Conservation (phyloP, 64 coral and sea anemone species). For the Montipora efflorescens region DNA sequence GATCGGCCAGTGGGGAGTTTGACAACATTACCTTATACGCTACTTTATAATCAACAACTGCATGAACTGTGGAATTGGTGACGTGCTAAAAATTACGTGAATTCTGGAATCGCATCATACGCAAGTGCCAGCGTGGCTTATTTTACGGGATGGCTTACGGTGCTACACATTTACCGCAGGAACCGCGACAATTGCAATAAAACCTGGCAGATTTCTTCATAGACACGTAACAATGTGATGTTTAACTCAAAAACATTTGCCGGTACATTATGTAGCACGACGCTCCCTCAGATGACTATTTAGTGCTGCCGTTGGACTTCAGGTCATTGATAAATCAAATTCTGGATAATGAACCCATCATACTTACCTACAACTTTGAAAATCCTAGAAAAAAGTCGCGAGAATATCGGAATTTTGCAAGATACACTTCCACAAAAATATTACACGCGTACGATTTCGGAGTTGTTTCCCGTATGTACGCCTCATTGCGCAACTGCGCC, state of each 20-base stretch:
- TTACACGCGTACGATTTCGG: slow-evolving; percentile 71
- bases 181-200: not conserved
- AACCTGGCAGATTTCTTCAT: not conserved
- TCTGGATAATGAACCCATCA: not conserved
- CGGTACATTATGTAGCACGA: not conserved
- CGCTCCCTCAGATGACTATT: too few species aligned
- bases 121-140: not conserved
- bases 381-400: slow-evolving; percentile 34
- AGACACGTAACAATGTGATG: slow-evolving; percentile 4
- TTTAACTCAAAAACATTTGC: slow-evolving; percentile 16
- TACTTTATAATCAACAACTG: too few species aligned
- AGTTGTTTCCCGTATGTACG: slow-evolving; percentile 58
- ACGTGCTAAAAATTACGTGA: slow-evolving; percentile 53
- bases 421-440: slow-evolving; percentile 31
- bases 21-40: not conserved
- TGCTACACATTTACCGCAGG: not conserved
- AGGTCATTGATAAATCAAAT: not conserved
- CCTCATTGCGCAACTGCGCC: slow-evolving; percentile 78
- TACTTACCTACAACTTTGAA: slow-evolving; percentile 74
- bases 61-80: slow-evolving; percentile 28
- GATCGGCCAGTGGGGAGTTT: not conserved
- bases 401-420: slow-evolving; percentile 45
- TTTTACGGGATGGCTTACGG: not conserved
- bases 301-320: not conserved
- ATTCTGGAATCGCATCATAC: not conserved